phyloP scores from a whole-genome alignment of 2,888 invertebrate species.

The Adineta ricciae region DNA sequence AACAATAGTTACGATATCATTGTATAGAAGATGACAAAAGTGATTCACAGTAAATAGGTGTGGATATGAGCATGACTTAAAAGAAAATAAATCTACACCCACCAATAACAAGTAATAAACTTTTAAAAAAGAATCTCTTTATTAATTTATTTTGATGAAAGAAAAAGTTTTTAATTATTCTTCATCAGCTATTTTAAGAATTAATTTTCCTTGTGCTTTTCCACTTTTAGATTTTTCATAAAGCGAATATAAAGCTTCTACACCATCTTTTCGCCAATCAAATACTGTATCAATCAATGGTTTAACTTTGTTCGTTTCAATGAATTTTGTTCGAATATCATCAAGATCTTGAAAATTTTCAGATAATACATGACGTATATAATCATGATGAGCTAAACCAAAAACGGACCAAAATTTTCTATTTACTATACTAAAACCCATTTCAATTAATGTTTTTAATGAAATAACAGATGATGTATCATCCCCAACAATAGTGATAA shows the following conservation, averaged over 20 bases:
- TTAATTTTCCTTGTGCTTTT: conserved; percentile 14
- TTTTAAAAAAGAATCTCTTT: too few species aligned
- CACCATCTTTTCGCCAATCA: not conserved
- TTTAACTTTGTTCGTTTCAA: not conserved
- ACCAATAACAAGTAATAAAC: too few species aligned
- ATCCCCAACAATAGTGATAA: not conserved
- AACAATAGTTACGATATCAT: too few species aligned
- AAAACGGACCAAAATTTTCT: not conserved
- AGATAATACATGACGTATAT: not conserved
- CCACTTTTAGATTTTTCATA: not conserved
- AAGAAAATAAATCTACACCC: too few species aligned
- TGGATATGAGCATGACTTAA: too few species aligned
- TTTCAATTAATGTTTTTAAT: not conserved
- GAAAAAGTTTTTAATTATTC: not conserved
- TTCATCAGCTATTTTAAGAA: conserved; percentile 1
- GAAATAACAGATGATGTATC: not conserved
- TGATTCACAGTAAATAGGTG: too few species aligned
- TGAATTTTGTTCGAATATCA: not conserved
- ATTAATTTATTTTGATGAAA: not conserved
- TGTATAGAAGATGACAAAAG: too few species aligned
- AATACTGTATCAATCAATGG: not conserved
- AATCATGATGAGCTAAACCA: not conserved
- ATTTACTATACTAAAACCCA: not conserved
- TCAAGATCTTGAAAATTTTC: not conserved
- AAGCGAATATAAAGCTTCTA: not conserved